Base-by-base conservation (phyloP, 2,888 invertebrate genomes). In the Synergus itoensis region DNA sequence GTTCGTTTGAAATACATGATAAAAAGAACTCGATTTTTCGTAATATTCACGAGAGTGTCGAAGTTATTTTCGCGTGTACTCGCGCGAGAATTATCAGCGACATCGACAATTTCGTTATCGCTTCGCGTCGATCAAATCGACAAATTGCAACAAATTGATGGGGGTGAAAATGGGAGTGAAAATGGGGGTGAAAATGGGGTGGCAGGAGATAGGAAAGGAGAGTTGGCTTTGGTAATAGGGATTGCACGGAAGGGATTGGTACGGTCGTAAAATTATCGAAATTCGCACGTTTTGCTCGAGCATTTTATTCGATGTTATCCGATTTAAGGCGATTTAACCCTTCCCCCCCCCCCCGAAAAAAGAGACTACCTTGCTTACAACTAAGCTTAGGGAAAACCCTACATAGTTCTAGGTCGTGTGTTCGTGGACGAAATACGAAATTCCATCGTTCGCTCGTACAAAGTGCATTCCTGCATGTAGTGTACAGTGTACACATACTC, bases 251-350 rank as follows among this genome's bases (percentile, higher is more conserved):
- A 65, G 77, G 65, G 69, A 76, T 62, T 76, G 83, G 77, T 81
- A 84, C 83, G 85, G 84, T 84, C 83, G 83, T 80, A 82, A 85
- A 87, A 87, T 87, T 86, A 87, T 84, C 84, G 85, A 85, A 86
- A 85, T 84, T 85, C 65, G 63, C 73, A 73, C 73, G 73, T 73
- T 53, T 73, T 73, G n/a, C 48, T 53, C 16, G 21, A 48, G 28
- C 45, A 14, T 21, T 69, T 48, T 60, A 41, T 40, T 41, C 8
- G 18, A n/a, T 76, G 41, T 63, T 63, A 60, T 76, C 41, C 76
- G 63, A 76, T 76, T 76, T 76, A 62, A 62, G 3, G 28, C 3
- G 2, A 28, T 28, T 28, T 28, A 28, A 2, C 28, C 3, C 76
- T 53, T 28, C 53, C 53, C 28, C 36, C 48, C 53, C 53, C 28